Conservation (phyloP, 30 jellyfish, hydroid and myxozoan species). For the Aurelia coerulea region DNA sequence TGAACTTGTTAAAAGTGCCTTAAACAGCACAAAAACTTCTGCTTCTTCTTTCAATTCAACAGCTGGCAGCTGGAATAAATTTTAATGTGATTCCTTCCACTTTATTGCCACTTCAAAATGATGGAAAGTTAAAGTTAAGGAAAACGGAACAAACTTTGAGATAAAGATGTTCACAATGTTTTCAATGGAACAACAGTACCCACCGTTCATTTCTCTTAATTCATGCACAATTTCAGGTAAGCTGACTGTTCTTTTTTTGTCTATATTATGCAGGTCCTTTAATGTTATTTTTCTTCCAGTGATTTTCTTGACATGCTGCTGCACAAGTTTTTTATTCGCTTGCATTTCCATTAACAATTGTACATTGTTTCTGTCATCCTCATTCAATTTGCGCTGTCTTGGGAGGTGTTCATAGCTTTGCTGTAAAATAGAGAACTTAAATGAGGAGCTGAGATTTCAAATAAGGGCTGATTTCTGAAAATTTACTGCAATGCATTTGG, state of each 20-base stretch:
- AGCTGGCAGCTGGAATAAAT: no score
- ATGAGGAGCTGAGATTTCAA: not conserved
- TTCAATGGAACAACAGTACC: not conserved
- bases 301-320: not conserved
- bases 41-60: no score
- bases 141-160: no score
- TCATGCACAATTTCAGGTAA: slow-evolving; percentile 24
- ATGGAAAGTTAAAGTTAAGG: no score
- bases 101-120: no score
- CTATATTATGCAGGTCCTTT: slow-evolving; percentile 12
- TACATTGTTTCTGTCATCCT: not conserved
- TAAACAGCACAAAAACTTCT: no score
- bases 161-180: no score
- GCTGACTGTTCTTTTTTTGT: slow-evolving; percentile 5
- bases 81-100: no score
- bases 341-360: not conserved
- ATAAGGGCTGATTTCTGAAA: not conserved
- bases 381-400: slow-evolving; percentile 26
- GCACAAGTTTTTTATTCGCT: slow-evolving; percentile 40
- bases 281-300: slow-evolving; percentile 39
- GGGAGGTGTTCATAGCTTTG: slow-evolving; percentile 40
- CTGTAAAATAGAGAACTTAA: slow-evolving; percentile 8
- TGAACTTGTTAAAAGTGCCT: no score
- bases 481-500: no score
- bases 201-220: slow-evolving; percentile 6